These are phyloP conservation scores for Cetoscarus ocellatus DNA, from an alignment of 2,797 vertebrate genomes.

Conservation along the genomic window DNA sequence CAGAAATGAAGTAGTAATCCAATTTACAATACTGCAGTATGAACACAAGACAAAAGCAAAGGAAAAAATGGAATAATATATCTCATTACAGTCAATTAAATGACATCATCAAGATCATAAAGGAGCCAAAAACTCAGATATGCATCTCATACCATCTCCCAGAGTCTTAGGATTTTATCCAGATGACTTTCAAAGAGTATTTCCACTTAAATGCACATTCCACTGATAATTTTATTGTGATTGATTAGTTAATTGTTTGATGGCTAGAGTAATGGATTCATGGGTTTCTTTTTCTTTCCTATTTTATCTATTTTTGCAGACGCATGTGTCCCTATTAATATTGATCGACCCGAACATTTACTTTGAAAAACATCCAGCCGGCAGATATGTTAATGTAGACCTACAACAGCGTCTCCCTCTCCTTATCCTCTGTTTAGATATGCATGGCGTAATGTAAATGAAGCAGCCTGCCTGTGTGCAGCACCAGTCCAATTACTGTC, in stretches of 20 bases:
- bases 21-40: no score
- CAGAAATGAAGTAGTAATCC: no score
- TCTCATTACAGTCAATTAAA: no score
- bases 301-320: not conserved
- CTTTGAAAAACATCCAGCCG: conserved; percentile 15
- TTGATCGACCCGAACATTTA: conserved; percentile 20
- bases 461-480: conserved; percentile 44
- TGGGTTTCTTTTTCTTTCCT: not conserved
- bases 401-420: conserved; percentile 13
- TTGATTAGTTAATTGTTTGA: not conserved
- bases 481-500: conserved; percentile 74
- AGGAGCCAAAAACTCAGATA: no score
- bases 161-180: no score
- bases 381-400: conserved; percentile 35
- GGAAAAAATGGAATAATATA: no score
- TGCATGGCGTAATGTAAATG: conserved; percentile 61
- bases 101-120: no score
- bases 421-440: conserved; percentile 41
- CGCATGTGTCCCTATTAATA: conserved; percentile 28
- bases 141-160: no score
- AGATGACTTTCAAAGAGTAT: no score
- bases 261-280: not conserved
- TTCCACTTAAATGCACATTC: no score
- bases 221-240: no score
- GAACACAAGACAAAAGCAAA: no score